These are phyloP conservation scores for Castor canadensis DNA, from an alignment of 2,113 vertebrate species.

Conservation along the genomic window DNA sequence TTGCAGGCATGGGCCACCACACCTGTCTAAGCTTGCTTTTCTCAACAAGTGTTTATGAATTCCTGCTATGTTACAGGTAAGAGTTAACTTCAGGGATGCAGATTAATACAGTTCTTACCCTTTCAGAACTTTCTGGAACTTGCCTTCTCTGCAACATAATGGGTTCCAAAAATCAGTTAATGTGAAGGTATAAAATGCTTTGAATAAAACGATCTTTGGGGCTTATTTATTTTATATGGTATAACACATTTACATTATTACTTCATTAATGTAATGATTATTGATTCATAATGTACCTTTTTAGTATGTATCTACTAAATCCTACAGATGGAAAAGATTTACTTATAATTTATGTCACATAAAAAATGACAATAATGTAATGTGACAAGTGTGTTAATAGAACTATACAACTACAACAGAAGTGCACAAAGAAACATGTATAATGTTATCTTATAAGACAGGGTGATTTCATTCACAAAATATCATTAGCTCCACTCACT, in stretches of 20 bases:
- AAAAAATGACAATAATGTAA: not conserved
- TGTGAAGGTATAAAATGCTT: not conserved
- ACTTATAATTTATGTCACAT: not conserved
- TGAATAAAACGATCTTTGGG: constrained; percentile 8
- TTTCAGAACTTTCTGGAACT: not conserved
- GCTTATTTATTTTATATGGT: not conserved
- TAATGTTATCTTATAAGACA: not conserved
- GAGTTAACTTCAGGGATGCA: not conserved
- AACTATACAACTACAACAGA: not conserved
- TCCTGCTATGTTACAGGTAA: not conserved
- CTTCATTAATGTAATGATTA: constrained; percentile 28
- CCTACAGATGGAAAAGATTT: not conserved
- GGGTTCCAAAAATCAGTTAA: constrained; percentile 36
- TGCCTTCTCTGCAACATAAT: not conserved
- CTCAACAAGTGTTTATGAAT: not conserved
- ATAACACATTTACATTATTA: not conserved
- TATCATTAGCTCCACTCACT: not conserved
- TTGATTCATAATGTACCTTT: not conserved
- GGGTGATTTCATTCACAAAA: constrained; percentile 9
- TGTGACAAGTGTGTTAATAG: not conserved
- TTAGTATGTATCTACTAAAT: not conserved
- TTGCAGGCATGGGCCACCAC: too few relatives aligned
- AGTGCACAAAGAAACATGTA: not conserved
- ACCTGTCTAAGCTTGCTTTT: too few relatives aligned
- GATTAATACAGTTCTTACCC: not conserved